Conservation (phyloP, 2,888 invertebrate species). For the Nymphalis polychloros region DNA sequence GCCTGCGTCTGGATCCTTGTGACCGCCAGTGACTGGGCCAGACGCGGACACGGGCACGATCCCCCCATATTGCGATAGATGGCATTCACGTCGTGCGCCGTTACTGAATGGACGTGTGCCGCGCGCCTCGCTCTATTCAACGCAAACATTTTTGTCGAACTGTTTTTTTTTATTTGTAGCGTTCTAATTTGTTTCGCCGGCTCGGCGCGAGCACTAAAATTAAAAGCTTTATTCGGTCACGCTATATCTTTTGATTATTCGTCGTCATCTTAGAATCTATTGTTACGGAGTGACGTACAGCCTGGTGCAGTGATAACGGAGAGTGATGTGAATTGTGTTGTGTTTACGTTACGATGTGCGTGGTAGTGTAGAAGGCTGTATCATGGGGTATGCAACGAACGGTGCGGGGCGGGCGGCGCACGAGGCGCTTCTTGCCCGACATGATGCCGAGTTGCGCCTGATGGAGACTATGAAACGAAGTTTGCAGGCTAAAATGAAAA, state of each 20-base stretch:
- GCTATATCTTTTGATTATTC: constrained; percentile 27
- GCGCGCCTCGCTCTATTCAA: constrained; percentile 40
- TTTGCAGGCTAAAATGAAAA: constrained; percentile 92
- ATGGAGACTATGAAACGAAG: constrained; percentile 96
- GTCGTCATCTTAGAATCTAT: constrained; percentile 32
- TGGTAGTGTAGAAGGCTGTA: constrained; percentile 57
- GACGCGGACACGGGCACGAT: constrained; percentile 42
- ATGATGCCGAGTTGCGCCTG: constrained; percentile 95
- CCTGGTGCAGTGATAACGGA: constrained; percentile 69
- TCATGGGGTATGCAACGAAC: constrained; percentile 93
- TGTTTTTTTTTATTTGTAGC: constrained; percentile 53
- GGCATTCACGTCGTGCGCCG: constrained; percentile 71
- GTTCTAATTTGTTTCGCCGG: constrained; percentile 49
- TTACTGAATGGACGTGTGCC: constrained; percentile 59
- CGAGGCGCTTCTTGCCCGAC: constrained; percentile 93
- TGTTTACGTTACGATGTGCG: constrained; percentile 74
- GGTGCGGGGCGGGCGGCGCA: constrained; percentile 94
- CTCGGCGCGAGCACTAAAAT: constrained; percentile 45
- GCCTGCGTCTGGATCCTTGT: constrained; percentile 44
- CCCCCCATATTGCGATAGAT: constrained; percentile 56
- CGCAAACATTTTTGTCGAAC: constrained; percentile 46
- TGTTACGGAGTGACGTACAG: constrained; percentile 54
- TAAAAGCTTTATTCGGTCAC: constrained; percentile 40
- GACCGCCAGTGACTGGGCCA: constrained; percentile 51
- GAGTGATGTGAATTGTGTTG: constrained; percentile 74